Base-by-base conservation (phyloP, 2,797 vertebrate species). In the Myotis vivesi region DNA sequence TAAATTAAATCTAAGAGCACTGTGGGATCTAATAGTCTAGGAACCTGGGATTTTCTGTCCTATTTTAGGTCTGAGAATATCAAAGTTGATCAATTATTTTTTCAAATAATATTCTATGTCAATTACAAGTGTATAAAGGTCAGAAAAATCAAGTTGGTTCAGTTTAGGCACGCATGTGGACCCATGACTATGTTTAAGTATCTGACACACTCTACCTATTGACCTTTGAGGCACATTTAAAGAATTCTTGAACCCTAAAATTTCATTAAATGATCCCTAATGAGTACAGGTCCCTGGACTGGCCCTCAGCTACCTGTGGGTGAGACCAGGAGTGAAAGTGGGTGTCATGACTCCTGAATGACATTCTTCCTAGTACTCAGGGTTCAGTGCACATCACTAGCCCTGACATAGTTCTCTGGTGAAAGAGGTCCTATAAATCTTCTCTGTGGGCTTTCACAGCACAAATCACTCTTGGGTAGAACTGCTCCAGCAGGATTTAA, bases 381-480 rank as follows among this genome's bases (percentile, higher is more conserved):
- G 22, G 30, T 66, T 53, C 46, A 71, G 44, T 20, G 46, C 19
- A 79, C 68, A 53, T 92, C 77, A 93, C 96, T 87, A 90, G 38
- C 30, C 8, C 41, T 76, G 80, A 49, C 68, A 81, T 8, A 81
- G 64, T 49, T 82, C 81, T 86, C 68, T 19, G 30, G 76, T 83
- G 62, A 87, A 49, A 46, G 33, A 51, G 2, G 41, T 17, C 16
- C 51, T 49, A 59, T 92, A 93, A 95, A 96, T 97, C 62, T 96
- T 62, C 59, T 91, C 6, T 13, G 72, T 72, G 69, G 57, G 22
- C 23, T 95, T 93, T 71, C 92, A 85, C 23, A 92, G 41, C 76
- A 93, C 87, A 96, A 95, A 94, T 94, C 93, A 92, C 25, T 92
- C 81, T 89, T 62, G 72, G 83, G 89, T 92, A 59, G 69, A 95